A percentile compares a stretch with the other conserved stretches of the same genome.
Evolutionary conservation across 2,888 invertebrate species (phyloP).

Genomic region (Drosophila ochracea): DNA sequence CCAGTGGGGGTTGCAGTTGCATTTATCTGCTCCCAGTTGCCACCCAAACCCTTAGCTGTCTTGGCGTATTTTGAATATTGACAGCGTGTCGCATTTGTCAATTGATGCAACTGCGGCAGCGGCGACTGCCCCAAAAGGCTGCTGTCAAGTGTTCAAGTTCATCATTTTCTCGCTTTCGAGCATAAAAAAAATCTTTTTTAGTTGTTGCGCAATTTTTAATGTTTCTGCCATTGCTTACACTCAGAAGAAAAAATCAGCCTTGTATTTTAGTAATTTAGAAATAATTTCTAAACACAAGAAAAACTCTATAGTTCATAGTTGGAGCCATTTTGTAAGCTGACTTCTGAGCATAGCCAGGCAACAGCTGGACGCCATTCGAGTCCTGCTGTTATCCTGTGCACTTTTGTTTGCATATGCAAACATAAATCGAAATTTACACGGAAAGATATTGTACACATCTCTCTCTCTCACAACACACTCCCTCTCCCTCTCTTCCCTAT

Average conservation of each 20-base stretch:
- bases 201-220: conserved; percentile 1
- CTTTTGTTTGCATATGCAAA: conserved; percentile 50
- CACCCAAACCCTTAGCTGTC: conserved; percentile 3
- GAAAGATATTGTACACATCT: conserved; percentile 23
- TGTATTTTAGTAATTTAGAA: neutral
- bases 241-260: neutral
- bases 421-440: conserved; percentile 55
- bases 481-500: neutral
- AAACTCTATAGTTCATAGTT: neutral
- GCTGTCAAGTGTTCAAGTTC: conserved; percentile 60
- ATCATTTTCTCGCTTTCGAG: conserved; percentile 48
- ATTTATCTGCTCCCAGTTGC: conserved; percentile 21
- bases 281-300: neutral
- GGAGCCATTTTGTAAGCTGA: neutral
- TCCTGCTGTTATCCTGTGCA: conserved; percentile 38
- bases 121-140: conserved; percentile 32
- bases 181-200: conserved; percentile 60
- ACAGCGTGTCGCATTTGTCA: conserved; percentile 80
- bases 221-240: conserved; percentile 1
- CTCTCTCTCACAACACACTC: neutral
- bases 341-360: conserved; percentile 3
- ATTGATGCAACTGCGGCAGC: conserved; percentile 57
- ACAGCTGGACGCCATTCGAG: conserved; percentile 38
- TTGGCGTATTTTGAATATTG: conserved; percentile 75
- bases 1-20: conserved; percentile 57